Percentiles rank a stretch among this genome's conserved stretches.
phyloP scores from a whole-genome alignment of 2,797 vertebrate genomes.

The Alcedo atthis region DNA sequence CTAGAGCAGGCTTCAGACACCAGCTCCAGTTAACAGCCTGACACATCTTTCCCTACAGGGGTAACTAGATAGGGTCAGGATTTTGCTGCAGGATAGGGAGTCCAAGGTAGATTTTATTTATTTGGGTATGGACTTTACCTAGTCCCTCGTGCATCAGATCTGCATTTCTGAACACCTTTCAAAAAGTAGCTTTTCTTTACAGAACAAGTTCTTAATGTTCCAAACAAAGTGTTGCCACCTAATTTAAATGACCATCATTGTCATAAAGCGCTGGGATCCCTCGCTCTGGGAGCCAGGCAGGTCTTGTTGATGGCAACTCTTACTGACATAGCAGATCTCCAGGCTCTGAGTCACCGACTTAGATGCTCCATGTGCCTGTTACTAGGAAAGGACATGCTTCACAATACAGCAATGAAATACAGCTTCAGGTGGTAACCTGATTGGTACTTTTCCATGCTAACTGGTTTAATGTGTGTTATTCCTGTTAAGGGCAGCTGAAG shows the following conservation, averaged over 20 bases:
- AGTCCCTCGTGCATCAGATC: not conserved
- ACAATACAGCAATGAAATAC: not conserved
- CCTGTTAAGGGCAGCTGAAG: not conserved
- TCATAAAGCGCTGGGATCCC: not conserved
- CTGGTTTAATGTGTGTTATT: not conserved
- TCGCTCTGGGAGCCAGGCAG: not conserved
- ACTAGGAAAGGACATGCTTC: not conserved
- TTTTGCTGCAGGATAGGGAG: not conserved
- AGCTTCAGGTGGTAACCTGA: not conserved
- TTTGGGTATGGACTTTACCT: not conserved
- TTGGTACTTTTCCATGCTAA: not conserved
- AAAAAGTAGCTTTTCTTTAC: not conserved
- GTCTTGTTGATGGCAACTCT: not conserved
- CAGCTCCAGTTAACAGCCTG: not conserved
- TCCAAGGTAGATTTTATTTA: not conserved
- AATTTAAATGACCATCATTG: not conserved
- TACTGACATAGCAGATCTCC: not conserved
- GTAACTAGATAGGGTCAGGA: not conserved
- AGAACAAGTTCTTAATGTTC: not conserved
- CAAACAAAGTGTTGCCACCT: not conserved
- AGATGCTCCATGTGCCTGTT: not conserved
- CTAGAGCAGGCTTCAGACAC: not conserved
- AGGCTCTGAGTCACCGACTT: not conserved
- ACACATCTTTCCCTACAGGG: not conserved
- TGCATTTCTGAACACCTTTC: not conserved